phyloP scores from a whole-genome alignment of 2,113 vertebrate species.

The Micromys minutus region DNA sequence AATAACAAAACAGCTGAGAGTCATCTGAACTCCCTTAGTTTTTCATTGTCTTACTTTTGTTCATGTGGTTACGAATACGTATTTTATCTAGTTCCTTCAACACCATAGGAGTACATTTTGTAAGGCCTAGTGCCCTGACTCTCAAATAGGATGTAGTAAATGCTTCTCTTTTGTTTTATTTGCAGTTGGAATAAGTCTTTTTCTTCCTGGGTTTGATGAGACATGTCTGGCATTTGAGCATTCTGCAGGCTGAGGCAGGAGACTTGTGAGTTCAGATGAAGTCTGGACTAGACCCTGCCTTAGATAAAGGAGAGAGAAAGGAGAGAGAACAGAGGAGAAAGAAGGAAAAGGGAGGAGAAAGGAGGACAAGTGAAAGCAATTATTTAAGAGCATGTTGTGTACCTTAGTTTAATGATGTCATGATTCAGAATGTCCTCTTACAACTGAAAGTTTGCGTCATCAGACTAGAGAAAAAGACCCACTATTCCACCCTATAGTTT shows the following conservation, averaged over 20 bases:
- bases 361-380: neutral
- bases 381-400: neutral
- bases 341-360: too few relatives aligned
- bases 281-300: neutral
- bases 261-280: neutral
- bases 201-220: neutral
- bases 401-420: neutral
- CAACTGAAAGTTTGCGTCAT: neutral
- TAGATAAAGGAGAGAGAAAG: neutral
- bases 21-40: constrained; percentile 37
- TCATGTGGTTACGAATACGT: constrained; percentile 9
- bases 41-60: constrained; percentile 48
- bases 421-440: neutral
- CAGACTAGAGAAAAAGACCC: neutral
- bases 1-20: constrained; percentile 63
- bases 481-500: neutral
- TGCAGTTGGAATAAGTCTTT: neutral
- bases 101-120: neutral
- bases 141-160: neutral
- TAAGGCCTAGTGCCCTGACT: constrained; percentile 24
- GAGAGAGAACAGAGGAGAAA: too few relatives aligned
- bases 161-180: constrained; percentile 32
- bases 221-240: neutral
- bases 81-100: neutral
- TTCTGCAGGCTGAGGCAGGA: neutral